These are phyloP conservation scores for Drosophila greeni DNA, from an alignment of 2,888 invertebrate genomes.

Conservation along the genomic window DNA sequence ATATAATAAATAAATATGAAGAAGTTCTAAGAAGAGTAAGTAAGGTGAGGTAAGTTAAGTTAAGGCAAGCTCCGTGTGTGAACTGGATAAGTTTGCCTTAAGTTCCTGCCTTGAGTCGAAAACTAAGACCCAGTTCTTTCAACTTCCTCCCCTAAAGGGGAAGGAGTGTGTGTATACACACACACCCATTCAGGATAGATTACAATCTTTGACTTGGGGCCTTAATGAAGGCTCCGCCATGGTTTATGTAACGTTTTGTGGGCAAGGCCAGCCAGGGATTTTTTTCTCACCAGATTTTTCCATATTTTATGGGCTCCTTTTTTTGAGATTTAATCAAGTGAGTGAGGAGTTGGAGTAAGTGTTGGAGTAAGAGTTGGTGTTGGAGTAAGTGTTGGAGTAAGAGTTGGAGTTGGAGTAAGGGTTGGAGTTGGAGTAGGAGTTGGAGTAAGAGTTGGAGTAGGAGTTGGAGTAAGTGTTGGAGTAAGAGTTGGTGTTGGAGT, in stretches of 20 bases:
- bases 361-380: no score
- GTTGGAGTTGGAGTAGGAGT: no score
- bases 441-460: no score
- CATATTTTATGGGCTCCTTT: not conserved
- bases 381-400: no score
- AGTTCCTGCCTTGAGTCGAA: slow-evolving; percentile 3
- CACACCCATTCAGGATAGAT: slow-evolving; percentile 34
- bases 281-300: slow-evolving; percentile 30
- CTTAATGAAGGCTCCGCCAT: slow-evolving; percentile 48
- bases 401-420: no score
- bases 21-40: no score
- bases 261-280: slow-evolving; percentile 30
- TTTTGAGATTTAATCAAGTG: slow-evolving; percentile 55
- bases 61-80: slow-evolving; percentile 1
- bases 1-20: no score
- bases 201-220: slow-evolving; percentile 51
- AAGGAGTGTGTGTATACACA: not conserved
- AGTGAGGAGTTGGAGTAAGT: not conserved
- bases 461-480: no score
- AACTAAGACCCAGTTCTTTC: not conserved
- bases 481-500: no score
- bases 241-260: slow-evolving; percentile 58
- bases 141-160: not conserved
- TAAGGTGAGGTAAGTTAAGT: no score
- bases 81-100: slow-evolving; percentile 2